Percentiles rank a stretch among this genome's conserved stretches.
Evolutionary conservation across 2,113 vertebrate species (phyloP).

Genomic region (pig (Sus scrofa)): DNA sequence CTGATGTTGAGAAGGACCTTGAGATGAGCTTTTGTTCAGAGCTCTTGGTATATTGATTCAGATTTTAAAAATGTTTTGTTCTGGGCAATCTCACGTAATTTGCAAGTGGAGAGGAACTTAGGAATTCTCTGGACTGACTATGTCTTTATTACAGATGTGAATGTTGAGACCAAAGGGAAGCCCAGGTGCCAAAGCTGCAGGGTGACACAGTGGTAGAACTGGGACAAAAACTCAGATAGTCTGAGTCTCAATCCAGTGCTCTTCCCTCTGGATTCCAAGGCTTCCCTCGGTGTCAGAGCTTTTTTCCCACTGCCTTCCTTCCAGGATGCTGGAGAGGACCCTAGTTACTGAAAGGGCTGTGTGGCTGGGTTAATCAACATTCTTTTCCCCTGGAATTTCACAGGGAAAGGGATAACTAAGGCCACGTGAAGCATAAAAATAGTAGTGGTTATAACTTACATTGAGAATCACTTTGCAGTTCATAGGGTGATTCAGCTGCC

Average conservation of each 20-base stretch:
- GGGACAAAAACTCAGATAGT: not conserved
- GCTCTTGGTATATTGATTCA: not conserved
- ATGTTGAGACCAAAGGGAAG: not conserved
- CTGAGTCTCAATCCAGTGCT: too few relatives aligned
- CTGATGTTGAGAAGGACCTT: not conserved
- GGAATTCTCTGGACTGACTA: not conserved
- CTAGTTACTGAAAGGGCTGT: not conserved
- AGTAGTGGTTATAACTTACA: not conserved
- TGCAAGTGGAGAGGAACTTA: not conserved
- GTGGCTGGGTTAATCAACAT: not conserved
- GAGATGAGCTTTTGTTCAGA: not conserved
- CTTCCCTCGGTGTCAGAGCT: too few relatives aligned
- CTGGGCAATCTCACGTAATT: not conserved
- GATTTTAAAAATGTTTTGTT: not conserved
- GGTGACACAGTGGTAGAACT: not conserved
- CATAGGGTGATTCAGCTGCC: not conserved
- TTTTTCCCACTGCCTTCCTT: not conserved
- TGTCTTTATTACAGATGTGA: not conserved
- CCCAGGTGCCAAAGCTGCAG: too few relatives aligned
- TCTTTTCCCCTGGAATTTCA: slow-evolving; percentile 26
- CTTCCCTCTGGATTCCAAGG: fast-evolving
- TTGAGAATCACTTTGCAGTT: not conserved
- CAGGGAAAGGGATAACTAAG: not conserved
- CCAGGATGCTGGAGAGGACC: not conserved
- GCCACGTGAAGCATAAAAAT: not conserved